Evolutionary conservation across 2,888 invertebrate genomes (phyloP).

Genomic region (Metallyticus violacea): DNA sequence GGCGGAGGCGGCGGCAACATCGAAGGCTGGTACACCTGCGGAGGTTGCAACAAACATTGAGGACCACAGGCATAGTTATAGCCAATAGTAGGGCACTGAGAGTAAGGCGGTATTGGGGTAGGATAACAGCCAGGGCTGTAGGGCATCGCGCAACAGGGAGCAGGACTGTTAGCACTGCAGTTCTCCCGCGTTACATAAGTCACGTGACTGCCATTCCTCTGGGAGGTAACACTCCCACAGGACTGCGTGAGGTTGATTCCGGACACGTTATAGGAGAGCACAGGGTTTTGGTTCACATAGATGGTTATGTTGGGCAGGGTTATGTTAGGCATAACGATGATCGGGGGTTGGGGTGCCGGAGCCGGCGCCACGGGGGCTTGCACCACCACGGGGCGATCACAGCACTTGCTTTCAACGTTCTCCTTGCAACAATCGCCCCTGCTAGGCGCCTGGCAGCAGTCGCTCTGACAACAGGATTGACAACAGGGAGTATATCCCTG

Average conservation of each 20-base stretch:
- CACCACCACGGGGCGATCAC: neutral
- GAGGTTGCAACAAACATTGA: neutral
- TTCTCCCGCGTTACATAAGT: neutral
- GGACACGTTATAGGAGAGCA: neutral
- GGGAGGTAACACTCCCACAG: neutral
- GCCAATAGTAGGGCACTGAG: neutral
- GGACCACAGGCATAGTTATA: neutral
- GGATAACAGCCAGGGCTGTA: neutral
- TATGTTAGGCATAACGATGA: slow-evolving; percentile 1
- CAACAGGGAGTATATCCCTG: neutral
- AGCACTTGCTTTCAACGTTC: neutral
- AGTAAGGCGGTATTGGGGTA: neutral
- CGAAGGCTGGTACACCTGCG: neutral
- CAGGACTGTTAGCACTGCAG: neutral
- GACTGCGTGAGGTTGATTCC: neutral
- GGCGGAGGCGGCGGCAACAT: neutral
- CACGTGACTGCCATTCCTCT: neutral
- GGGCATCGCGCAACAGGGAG: neutral
- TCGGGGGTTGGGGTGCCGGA: neutral
- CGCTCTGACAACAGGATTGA: slow-evolving; percentile 5
- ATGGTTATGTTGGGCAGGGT: slow-evolving; percentile 24
- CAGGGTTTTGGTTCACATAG: slow-evolving; percentile 9
- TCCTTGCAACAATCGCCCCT: neutral
- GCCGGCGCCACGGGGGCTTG: neutral
- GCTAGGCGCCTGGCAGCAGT: neutral